Conservation (phyloP, 2,113 vertebrate genomes). For the Thalassarche chlororhynchos region DNA sequence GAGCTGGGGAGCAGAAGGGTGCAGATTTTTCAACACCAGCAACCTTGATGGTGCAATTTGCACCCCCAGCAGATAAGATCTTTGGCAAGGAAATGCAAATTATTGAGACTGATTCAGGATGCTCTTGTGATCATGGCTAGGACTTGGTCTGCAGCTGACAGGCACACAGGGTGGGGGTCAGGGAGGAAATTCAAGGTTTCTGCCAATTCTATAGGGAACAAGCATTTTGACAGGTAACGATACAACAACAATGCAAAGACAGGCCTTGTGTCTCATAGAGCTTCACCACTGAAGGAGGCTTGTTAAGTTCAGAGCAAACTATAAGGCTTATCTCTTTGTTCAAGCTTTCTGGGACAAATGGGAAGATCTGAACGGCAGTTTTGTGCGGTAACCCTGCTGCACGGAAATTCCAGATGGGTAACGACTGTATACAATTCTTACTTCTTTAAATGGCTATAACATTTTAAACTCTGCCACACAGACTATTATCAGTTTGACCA, state of each 20-base stretch:
- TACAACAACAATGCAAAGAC: not conserved
- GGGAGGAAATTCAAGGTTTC: not conserved
- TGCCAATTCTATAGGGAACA: not conserved
- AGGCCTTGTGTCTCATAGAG: not conserved
- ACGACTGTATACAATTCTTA: not conserved
- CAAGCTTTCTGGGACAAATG: not conserved
- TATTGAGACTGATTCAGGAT: not conserved
- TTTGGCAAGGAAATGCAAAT: slow-evolving; percentile 27
- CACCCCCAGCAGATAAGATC: slow-evolving; percentile 7
- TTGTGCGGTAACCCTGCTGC: not conserved
- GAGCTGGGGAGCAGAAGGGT: not conserved
- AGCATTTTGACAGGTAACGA: not conserved
- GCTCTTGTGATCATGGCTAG: not conserved
- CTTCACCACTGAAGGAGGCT: not conserved
- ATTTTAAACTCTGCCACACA: not conserved
- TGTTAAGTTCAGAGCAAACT: not conserved
- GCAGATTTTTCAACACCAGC: not conserved
- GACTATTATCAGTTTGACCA: not conserved
- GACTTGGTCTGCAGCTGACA: not conserved
- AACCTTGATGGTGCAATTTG: not conserved
- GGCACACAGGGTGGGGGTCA: not conserved
- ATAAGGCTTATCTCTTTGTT: not conserved
- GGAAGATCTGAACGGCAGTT: not conserved
- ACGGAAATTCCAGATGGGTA: not conserved
- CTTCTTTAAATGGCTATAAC: not conserved